Percentiles rank a stretch among this genome's conserved stretches.
phyloP scores from a whole-genome alignment of 2,888 invertebrate species.

The Frankliniella intonsa region DNA sequence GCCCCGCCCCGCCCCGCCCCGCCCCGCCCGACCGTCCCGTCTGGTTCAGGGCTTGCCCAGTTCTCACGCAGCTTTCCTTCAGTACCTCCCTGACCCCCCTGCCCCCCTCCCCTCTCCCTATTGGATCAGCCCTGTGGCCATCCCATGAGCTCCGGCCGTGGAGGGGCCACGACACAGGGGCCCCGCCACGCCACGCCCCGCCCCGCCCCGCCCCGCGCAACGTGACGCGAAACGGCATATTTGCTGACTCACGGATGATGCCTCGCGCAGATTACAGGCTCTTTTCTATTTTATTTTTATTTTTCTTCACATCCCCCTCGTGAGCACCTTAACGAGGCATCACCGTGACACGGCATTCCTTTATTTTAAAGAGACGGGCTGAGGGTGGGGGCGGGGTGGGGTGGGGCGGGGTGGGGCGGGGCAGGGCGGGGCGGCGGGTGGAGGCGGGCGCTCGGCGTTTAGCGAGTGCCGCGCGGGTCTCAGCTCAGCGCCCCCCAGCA shows the following conservation, averaged over 20 bases:
- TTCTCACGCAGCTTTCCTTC: conserved; percentile 13
- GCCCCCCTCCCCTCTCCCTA: not conserved
- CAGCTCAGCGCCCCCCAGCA: no score
- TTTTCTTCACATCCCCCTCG: not conserved
- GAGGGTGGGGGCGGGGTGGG: not conserved
- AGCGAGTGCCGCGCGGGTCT: no score
- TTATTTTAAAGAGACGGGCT: conserved; percentile 13
- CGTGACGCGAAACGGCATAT: not conserved
- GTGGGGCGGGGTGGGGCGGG: not conserved
- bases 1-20: not conserved
- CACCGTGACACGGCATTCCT: conserved; percentile 9
- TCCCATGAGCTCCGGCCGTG: no score
- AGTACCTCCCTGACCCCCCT: not conserved
- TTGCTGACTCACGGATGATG: conserved; percentile 8
- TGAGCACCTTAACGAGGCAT: conserved; percentile 2
- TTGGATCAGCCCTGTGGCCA: no score
- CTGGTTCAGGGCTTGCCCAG: not conserved
- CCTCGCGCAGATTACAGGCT: conserved; percentile 12
- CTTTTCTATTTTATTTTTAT: conserved; percentile 20
- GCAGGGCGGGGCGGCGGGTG: no score
- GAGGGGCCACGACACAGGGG: not conserved
- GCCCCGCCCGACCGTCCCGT: not conserved
- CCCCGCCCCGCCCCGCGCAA: not conserved
- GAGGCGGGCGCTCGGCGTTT: no score
- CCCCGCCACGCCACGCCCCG: not conserved